Base-by-base conservation (phyloP, 2,888 invertebrate genomes). In the Ctenicera cuprea region DNA sequence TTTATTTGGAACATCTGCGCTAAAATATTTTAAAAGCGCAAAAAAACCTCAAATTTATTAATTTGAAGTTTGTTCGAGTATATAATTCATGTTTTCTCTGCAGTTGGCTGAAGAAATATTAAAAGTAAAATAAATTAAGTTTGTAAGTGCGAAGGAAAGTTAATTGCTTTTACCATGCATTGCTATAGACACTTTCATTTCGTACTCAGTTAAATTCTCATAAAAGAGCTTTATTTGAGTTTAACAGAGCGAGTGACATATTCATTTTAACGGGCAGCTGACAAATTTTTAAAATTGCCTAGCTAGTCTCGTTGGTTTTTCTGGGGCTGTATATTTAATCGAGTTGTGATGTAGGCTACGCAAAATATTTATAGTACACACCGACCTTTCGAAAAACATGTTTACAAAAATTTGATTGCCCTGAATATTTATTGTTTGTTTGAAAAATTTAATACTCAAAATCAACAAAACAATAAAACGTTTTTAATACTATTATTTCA, bases 181-280 rank as follows among this genome's bases (percentile, higher is more conserved):
- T 76, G 75, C 63, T 33, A 63, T 70, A 69, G 78, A 75, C 78
- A 73, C 71, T 76, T 77, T 65, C 71, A 73, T 70, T 75, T 77
- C 48, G 66, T 64, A 63, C 9, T 48, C 57, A 62, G 38, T 52
- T 50, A 26, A 74, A 61, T 74, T 71, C 67, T 65, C 69, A 70
- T 50, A 70, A 71, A 71, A 76, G 73, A 73, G 71, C 63, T 52
- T 74, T 71, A 74, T 78, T 75, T 74, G 68, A 76, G 73, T 78
- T 77, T 77, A 77, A 74, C 76, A 74, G 73, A 75, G 69, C 77
- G 72, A 71, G 75, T 71, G 74, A 74, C 72, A 76, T 77, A 48
- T 20, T 75, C 76, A 69, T 69, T 69, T 48, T 61, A 61, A 33
- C 63, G 33, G 16, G 43, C 22, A 14, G 38, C 20, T 11, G 11